phyloP scores from a whole-genome alignment of 2,888 invertebrate genomes.

The Dynastes maya region DNA sequence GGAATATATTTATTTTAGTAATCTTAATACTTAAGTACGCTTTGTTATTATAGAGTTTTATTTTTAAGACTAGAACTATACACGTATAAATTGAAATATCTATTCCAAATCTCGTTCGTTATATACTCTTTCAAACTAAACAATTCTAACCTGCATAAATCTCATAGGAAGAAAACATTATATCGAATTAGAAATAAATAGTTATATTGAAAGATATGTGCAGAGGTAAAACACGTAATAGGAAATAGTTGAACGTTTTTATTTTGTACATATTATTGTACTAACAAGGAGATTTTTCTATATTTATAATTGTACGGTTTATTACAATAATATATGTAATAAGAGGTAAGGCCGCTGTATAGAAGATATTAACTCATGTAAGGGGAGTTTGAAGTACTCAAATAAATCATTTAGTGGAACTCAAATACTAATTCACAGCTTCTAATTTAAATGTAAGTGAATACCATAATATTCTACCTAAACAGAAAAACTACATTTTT shows the following conservation, averaged over 20 bases:
- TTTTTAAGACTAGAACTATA: slow-evolving; percentile 20
- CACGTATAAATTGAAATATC: slow-evolving; percentile 18
- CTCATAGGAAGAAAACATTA: slow-evolving; percentile 21
- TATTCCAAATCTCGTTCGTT: slow-evolving; percentile 25
- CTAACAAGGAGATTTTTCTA: slow-evolving; percentile 41
- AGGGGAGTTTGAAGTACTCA: slow-evolving; percentile 5
- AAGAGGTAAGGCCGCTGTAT: slow-evolving; percentile 23
- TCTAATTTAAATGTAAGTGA: too few species aligned
- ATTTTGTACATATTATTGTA: slow-evolving; percentile 43
- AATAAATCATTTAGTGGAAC: background rate
- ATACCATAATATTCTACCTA: too few species aligned
- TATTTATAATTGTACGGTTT: slow-evolving; percentile 47
- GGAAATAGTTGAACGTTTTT: slow-evolving; percentile 27
- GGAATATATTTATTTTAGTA: slow-evolving; percentile 40
- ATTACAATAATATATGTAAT: slow-evolving; percentile 43
- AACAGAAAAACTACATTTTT: too few species aligned
- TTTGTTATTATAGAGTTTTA: slow-evolving; percentile 25
- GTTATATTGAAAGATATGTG: slow-evolving; percentile 35
- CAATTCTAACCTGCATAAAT: slow-evolving; percentile 43
- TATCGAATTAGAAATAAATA: slow-evolving; percentile 44
- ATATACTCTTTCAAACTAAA: slow-evolving; percentile 8
- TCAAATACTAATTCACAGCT: too few species aligned
- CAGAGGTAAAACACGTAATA: slow-evolving; percentile 20
- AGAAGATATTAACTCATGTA: slow-evolving; percentile 9
- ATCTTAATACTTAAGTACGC: slow-evolving; percentile 32